phyloP scores from a whole-genome alignment of 2,888 invertebrate species.

The Zygaena filipendulae region DNA sequence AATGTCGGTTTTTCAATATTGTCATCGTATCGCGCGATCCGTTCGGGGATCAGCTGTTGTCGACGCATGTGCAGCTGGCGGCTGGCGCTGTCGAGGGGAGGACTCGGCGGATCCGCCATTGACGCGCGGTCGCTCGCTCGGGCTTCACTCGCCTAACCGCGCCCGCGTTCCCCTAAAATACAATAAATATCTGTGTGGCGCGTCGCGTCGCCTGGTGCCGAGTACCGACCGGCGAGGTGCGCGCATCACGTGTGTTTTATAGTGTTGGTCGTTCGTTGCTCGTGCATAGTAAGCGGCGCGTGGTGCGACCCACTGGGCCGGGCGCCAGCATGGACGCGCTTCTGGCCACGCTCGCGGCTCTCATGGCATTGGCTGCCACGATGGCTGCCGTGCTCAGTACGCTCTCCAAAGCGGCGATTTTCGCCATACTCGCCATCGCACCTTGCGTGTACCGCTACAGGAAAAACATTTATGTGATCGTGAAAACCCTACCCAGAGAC shows the following conservation, averaged over 20 bases:
- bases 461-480: conserved; percentile 69
- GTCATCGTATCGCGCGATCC: too few relatives aligned
- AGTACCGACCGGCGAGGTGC: conserved; percentile 23
- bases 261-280: conserved; percentile 18
- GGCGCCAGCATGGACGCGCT: conserved; percentile 64
- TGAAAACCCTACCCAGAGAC: conserved; percentile 75
- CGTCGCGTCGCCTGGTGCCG: too few relatives aligned
- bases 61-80: conserved; percentile 56
- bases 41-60: conserved; percentile 52
- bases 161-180: too few relatives aligned
- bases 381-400: conserved; percentile 70
- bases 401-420: conserved; percentile 78
- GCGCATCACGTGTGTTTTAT: conserved; percentile 27
- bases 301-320: conserved; percentile 44
- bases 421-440: conserved; percentile 67
- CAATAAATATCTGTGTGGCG: too few relatives aligned
- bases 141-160: too few relatives aligned
- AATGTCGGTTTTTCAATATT: too few relatives aligned
- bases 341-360: conserved; percentile 59
- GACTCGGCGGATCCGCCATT: conserved; percentile 28
- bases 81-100: conserved; percentile 25
- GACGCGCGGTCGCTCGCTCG: conserved; percentile 20
- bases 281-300: conserved; percentile 30
- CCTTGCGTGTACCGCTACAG: conserved; percentile 67
- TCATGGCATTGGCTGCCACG: conserved; percentile 63